A percentile compares a stretch with the other conserved stretches of the same genome.
Conservation (phyloP, 1,140 invertebrate genomes). For the Papilio aristodemus region DNA sequence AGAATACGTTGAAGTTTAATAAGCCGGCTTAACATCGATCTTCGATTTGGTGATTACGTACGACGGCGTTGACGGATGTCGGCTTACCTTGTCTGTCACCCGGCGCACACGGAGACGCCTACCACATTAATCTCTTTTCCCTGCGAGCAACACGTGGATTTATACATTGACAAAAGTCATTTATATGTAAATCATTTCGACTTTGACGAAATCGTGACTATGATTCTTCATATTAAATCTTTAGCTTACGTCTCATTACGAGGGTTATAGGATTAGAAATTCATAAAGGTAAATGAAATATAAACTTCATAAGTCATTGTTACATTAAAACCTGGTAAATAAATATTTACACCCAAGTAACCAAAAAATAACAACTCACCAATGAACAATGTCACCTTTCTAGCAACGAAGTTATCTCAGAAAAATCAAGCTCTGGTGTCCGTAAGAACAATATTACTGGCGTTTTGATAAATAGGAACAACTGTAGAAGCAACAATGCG, state of each 20-base stretch:
- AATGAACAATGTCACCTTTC: slow-evolving; percentile 63
- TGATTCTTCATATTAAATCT: slow-evolving; percentile 53
- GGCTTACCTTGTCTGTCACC: slow-evolving; percentile 76
- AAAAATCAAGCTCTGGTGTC: slow-evolving; percentile 49
- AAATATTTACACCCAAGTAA: not conserved
- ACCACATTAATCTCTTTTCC: slow-evolving; percentile 75
- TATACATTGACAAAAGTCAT: slow-evolving; percentile 73
- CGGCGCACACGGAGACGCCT: slow-evolving; percentile 64
- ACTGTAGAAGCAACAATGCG: slow-evolving; percentile 73
- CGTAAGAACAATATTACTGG: slow-evolving; percentile 72
- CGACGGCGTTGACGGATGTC: slow-evolving; percentile 76
- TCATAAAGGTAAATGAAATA: not conserved
- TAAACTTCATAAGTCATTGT: not conserved
- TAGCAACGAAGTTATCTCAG: slow-evolving; percentile 55
- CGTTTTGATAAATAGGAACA: slow-evolving; percentile 77
- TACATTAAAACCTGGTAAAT: too few species aligned
- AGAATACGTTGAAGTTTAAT: slow-evolving; percentile 70
- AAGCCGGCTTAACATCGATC: slow-evolving; percentile 77
- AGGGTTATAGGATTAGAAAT: slow-evolving; percentile 2
- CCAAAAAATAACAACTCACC: slow-evolving; percentile 31
- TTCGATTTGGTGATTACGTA: slow-evolving; percentile 74
- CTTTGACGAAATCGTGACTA: slow-evolving; percentile 70
- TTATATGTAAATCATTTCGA: slow-evolving; percentile 77
- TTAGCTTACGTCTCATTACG: slow-evolving; percentile 23
- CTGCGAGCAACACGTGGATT: slow-evolving; percentile 74